These are phyloP conservation scores for Micropoecilia bifurca DNA, from an alignment of 2,797 vertebrate species.

Conservation along the genomic window DNA sequence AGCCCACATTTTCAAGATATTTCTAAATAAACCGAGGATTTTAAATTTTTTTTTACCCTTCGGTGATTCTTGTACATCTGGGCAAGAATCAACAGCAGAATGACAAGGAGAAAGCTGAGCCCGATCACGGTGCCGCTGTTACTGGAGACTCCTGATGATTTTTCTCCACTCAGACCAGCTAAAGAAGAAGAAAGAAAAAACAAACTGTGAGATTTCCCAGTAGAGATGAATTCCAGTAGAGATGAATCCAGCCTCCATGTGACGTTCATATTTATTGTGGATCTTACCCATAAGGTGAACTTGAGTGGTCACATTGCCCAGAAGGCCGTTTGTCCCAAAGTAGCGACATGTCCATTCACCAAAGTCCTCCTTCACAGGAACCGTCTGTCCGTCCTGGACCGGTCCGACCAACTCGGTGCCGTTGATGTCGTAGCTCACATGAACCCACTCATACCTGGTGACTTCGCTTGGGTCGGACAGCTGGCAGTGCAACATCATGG, in stretches of 20 bases:
- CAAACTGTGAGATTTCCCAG: not conserved
- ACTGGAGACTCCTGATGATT: conserved; percentile 14
- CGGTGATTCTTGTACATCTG: conserved; percentile 80
- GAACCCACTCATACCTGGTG: conserved; percentile 76
- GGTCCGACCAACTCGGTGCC: conserved; percentile 37
- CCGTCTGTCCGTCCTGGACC: conserved; percentile 44
- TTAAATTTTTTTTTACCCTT: conserved; percentile 68
- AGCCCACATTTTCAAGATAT: not conserved
- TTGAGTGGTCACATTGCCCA: conserved; percentile 77
- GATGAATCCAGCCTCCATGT: not conserved
- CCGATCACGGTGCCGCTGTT: conserved; percentile 45
- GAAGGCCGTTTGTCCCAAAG: conserved; percentile 58
- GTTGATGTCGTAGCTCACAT: conserved; percentile 55
- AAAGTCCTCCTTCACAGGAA: conserved; percentile 37
- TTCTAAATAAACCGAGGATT: not conserved
- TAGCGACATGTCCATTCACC: conserved; percentile 76
- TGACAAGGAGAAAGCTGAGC: conserved; percentile 66
- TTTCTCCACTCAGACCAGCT: conserved; percentile 63
- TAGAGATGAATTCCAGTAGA: not conserved
- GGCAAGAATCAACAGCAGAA: conserved; percentile 72
- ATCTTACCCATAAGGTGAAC: conserved; percentile 62
- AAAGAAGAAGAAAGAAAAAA: not conserved
- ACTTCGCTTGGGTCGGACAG: conserved; percentile 65
- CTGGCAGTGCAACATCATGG: conserved; percentile 71
- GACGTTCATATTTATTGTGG: not conserved